Base-by-base conservation (phyloP, 2,888 invertebrate genomes). In the Anthrax anthrax region DNA sequence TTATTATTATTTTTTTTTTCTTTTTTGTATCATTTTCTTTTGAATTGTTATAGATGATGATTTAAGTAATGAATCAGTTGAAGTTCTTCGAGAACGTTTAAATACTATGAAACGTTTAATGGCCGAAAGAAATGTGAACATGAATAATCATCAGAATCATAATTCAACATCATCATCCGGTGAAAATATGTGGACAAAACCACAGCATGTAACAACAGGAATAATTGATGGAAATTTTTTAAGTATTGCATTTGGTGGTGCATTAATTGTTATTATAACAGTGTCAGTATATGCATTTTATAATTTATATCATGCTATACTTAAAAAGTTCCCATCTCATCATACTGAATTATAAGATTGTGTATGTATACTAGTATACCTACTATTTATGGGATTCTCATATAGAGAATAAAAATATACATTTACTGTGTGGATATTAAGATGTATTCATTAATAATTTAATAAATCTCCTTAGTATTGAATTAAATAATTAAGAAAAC, bases 271-370 rank as follows among this genome's bases (percentile, higher is more conserved):
- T 39, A 88, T 90, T 47, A 65, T 88, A 10, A 78, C 81, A 56
- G 88, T 89, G 37, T 86, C 87, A 44, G 73, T 83, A 2, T 88
- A 88, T 59, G 88, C 89, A 1, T 90, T 90, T 62, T 85, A 86
- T 57, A 87, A 85, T 64, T 71, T 89, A 0, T 85, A 83, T 60
- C 72, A 78, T 57, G 85, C 86, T 16, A 82, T 89, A 43, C 63
- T 85, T 32, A 88, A 86, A 68, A 86, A 85, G 65, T 88, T 88
- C 58, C 84, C 85, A 0, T 80, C 84, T 0, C 74, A 73, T 42
- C 87, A 88, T 59, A 84, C 84, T 32, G 88, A 88, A 67, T 68
- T 88, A 60, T 88, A 80, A 77, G n/a, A n/a, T n/a, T n/a, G n/a
- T n/a, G n/a, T n/a, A n/a, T n/a, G n/a, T n/a, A n/a, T n/a, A n/a